phyloP scores from a whole-genome alignment of 1,140 invertebrate species.

The Polyergus mexicanus region DNA sequence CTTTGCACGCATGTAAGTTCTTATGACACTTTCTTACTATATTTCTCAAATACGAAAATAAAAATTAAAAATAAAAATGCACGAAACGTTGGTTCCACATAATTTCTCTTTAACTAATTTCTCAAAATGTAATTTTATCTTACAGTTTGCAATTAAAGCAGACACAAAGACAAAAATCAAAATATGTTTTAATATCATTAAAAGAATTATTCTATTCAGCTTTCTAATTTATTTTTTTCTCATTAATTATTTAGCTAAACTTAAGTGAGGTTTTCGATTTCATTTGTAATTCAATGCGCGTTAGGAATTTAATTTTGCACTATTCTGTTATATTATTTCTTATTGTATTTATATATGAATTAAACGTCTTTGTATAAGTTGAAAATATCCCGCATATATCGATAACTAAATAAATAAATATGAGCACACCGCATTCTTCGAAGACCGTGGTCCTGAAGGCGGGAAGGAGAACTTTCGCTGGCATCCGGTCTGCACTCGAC shows the following conservation, averaged over 20 bases:
- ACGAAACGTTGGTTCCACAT: not conserved
- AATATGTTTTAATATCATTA: not conserved
- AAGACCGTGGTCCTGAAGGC: conserved; percentile 62
- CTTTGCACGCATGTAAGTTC: not conserved
- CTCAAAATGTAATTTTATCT: not conserved
- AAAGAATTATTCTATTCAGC: no score
- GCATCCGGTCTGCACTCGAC: conserved; percentile 63
- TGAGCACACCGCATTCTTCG: not conserved
- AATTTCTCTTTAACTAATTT: not conserved
- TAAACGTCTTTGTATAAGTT: no score
- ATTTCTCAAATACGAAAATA: not conserved
- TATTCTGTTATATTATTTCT: no score
- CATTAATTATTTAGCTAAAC: no score
- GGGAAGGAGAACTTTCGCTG: conserved; percentile 68
- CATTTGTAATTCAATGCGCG: no score
- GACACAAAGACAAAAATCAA: not conserved
- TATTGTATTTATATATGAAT: no score
- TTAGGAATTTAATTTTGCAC: no score
- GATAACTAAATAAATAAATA: conserved; percentile 16
- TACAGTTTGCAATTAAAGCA: not conserved
- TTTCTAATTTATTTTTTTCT: no score
- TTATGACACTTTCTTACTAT: not conserved
- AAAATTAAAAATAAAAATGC: not conserved
- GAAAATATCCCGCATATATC: not conserved
- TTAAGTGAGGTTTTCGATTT: no score